These are phyloP conservation scores for Decapterus maruadsi DNA, from an alignment of 2,797 vertebrate species.

Conservation along the genomic window DNA sequence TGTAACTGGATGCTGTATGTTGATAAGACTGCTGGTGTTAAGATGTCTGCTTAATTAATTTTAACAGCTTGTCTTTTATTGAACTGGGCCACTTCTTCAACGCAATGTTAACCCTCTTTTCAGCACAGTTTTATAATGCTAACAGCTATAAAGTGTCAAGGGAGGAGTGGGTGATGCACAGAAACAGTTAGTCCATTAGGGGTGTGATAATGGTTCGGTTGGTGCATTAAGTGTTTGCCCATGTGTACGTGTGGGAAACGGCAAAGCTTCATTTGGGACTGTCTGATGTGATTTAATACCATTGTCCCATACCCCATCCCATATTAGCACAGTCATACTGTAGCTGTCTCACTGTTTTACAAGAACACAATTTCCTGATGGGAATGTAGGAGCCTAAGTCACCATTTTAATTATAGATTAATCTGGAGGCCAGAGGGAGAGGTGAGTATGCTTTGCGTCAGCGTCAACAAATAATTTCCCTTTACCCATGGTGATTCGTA, in stretches of 20 bases:
- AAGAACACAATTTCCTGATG: slow-evolving; percentile 41
- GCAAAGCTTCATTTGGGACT: slow-evolving; percentile 43
- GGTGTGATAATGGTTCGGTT: slow-evolving; percentile 51
- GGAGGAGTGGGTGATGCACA: slow-evolving; percentile 37
- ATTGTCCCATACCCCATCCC: slow-evolving; percentile 14
- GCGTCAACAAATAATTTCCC: slow-evolving; percentile 40
- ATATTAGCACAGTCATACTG: slow-evolving; percentile 30
- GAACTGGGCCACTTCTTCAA: slow-evolving; percentile 25
- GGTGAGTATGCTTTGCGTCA: slow-evolving; percentile 22
- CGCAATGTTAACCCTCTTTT: slow-evolving; percentile 27
- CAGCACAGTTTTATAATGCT: slow-evolving; percentile 10
- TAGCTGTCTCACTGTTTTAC: slow-evolving; percentile 42
- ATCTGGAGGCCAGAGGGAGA: slow-evolving; percentile 30
- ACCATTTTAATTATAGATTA: slow-evolving; percentile 64
- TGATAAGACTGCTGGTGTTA: slow-evolving; percentile 12
- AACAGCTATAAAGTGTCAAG: slow-evolving; percentile 21
- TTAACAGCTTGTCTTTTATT: slow-evolving; percentile 44
- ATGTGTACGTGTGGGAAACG: slow-evolving; percentile 34
- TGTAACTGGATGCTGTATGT: neutral
- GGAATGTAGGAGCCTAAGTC: slow-evolving; percentile 31
- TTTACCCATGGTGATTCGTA: slow-evolving; percentile 20
- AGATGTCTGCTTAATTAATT: slow-evolving; percentile 52
- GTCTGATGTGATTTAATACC: slow-evolving; percentile 44
- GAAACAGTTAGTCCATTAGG: slow-evolving; percentile 51
- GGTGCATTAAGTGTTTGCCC: slow-evolving; percentile 57